Evolutionary conservation across 2,888 invertebrate genomes (phyloP).

Genomic region (Entomobrya proxima): DNA sequence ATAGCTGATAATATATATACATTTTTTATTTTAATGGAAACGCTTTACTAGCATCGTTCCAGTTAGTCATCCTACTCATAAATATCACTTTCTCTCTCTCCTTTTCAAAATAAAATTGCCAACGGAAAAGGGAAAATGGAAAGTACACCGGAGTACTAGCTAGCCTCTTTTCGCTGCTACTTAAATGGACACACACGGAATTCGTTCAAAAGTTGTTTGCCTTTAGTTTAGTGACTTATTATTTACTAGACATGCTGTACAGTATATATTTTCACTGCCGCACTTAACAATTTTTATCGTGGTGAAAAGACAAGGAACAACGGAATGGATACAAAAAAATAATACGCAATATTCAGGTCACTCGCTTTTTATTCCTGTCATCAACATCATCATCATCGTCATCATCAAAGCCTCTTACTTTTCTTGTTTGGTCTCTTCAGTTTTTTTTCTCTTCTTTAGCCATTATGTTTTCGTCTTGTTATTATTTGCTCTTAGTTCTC

Average conservation of each 20-base stretch:
- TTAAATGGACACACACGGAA: neutral
- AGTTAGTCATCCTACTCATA: constrained; percentile 44
- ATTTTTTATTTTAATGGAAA: constrained; percentile 41
- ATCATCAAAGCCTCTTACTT: neutral
- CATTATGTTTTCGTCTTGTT: constrained; percentile 28
- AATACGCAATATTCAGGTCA: constrained; percentile 42
- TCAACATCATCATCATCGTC: constrained; percentile 20
- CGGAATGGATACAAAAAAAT: neutral
- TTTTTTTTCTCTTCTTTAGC: neutral
- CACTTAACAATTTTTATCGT: neutral
- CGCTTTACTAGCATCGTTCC: constrained; percentile 17
- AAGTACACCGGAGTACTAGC: constrained; percentile 22
- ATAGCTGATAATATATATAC: constrained; percentile 29
- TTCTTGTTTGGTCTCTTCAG: constrained; percentile 6
- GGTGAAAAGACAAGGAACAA: neutral
- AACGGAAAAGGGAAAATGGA: constrained; percentile 23
- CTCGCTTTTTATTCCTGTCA: constrained; percentile 28
- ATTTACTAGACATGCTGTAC: constrained; percentile 14
- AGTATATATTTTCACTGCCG: too few species aligned
- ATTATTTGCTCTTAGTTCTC: constrained; percentile 35
- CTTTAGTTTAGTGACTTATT: constrained; percentile 17
- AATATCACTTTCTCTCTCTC: constrained; percentile 42
- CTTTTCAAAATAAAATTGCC: constrained; percentile 22
- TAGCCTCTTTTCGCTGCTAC: neutral
- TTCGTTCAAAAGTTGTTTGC: constrained; percentile 24